phyloP scores from a whole-genome alignment of 2,888 invertebrate species.

The Campoletis raptor region DNA sequence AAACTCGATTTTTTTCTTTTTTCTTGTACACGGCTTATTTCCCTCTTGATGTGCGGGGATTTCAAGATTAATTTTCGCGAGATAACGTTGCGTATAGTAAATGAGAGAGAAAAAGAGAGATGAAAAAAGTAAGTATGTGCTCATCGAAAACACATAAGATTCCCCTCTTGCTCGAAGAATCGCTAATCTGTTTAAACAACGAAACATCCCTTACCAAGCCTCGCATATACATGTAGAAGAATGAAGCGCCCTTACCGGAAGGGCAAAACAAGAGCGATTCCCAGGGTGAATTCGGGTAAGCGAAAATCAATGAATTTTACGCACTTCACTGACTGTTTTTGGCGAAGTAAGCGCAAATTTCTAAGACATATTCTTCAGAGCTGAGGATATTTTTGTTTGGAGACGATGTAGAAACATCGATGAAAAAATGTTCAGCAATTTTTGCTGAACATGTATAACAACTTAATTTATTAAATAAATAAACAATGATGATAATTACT shows the following conservation, averaged over 20 bases:
- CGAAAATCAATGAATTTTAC: slow-evolving; percentile 83
- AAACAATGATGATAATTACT: background rate
- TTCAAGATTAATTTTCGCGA: slow-evolving; percentile 80
- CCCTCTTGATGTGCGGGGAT: slow-evolving; percentile 50
- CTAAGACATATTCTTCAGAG: slow-evolving; percentile 39
- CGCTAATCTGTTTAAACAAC: slow-evolving; percentile 85
- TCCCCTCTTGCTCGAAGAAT: slow-evolving; percentile 80
- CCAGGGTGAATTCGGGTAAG: slow-evolving; percentile 76
- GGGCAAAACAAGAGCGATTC: slow-evolving; percentile 61
- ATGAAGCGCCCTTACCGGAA: slow-evolving; percentile 40
- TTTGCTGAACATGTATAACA: background rate
- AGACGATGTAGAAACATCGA: background rate
- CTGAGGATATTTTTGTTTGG: background rate
- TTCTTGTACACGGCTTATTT: background rate
- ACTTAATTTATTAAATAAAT: background rate
- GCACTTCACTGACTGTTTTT: slow-evolving; percentile 58
- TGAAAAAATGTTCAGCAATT: background rate
- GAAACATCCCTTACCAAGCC: slow-evolving; percentile 81
- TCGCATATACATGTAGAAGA: slow-evolving; percentile 45
- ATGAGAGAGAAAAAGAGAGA: background rate
- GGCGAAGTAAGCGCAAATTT: slow-evolving; percentile 58
- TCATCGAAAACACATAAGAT: slow-evolving; percentile 83
- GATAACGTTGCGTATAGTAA: slow-evolving; percentile 11
- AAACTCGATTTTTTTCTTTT: slow-evolving; percentile 16
- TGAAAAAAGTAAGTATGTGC: slow-evolving; percentile 65